A percentile compares a stretch with the other conserved stretches of the same genome.
phyloP scores from a whole-genome alignment of 2,113 vertebrate genomes.

The Urocitellus parryii region DNA sequence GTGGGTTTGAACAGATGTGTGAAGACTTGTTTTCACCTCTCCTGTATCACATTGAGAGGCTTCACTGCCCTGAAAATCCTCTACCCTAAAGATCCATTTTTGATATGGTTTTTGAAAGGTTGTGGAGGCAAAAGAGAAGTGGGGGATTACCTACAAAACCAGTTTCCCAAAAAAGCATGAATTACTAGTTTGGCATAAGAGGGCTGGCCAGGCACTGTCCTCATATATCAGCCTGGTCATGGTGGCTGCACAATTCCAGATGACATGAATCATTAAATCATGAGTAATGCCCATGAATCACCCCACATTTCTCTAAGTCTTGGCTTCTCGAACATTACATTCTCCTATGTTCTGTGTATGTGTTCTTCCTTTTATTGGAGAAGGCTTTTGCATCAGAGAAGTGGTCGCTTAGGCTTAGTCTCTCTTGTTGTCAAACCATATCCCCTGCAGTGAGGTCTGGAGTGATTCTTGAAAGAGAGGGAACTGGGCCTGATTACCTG shows the following conservation, averaged over 20 bases:
- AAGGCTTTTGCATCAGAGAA: neutral
- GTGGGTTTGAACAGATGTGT: neutral
- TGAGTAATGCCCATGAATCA: neutral
- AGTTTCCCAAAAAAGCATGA: neutral
- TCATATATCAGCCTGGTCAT: neutral
- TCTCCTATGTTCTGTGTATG: neutral
- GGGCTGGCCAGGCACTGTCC: neutral
- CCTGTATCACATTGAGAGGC: too few species aligned
- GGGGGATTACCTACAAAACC: neutral
- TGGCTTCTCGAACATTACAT: neutral
- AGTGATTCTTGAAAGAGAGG: neutral
- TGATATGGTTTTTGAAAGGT: neutral
- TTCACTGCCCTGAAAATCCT: neutral
- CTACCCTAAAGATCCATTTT: neutral
- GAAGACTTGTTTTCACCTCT: fast-evolving
- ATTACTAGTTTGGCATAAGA: neutral
- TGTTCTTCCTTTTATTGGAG: constrained; percentile 20
- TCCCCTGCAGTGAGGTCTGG: neutral
- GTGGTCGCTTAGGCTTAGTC: neutral
- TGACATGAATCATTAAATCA: neutral
- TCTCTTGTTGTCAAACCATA: neutral
- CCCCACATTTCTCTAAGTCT: neutral
- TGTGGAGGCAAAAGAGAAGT: neutral
- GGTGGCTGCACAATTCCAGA: neutral
- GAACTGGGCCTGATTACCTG: neutral